Base-by-base conservation (phyloP, 2,113 vertebrate species). In the Ivindomyrus marchei region DNA sequence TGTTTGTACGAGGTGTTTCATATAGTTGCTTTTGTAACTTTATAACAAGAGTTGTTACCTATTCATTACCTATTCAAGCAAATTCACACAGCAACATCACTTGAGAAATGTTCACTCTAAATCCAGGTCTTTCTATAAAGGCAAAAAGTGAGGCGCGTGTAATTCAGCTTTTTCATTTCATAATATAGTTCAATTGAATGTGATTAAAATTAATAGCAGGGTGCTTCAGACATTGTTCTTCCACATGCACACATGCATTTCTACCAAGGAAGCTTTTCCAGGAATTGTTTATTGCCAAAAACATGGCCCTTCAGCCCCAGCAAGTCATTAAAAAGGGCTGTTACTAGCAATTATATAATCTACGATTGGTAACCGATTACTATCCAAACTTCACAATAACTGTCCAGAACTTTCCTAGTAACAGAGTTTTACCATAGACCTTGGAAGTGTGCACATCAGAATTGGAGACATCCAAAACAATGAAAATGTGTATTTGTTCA, bases 401-500 rank as follows among this genome's bases (percentile, higher is more conserved):
- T 1, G 62, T 27, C 62, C 62, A 13, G 13, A 70, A 31, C 62
- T 4, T 70, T 31, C 62, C n/a, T 31, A 31, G 62, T 31, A 11
- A 13, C 62, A 11, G 0, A 13, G 27, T 70, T 70, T 31, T 70
- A 70, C 31, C 62, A 11, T 70, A 70, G 10, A 70, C 27, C 62
- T 31, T 8, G 62, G n/a, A 87, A 42, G 27, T 36, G 85, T 31
- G 42, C 11, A 87, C 11, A 87, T 50, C 86, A 27, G 50, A 87
- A 50, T n/a, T 11, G 50, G 49, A 53, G 36, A 56, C 13, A 21
- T 31, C n/a, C 13, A 83, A 36, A 52, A 80, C 74, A 53, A 50
- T 49, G 13, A 24, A 47, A 83, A 39, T 53, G 70, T 89, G 11
- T 77, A 89, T 80, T 56, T 50, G 84, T 47, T 89, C 77, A 84